Conservation (phyloP, 2,113 vertebrate species). For the Cathartes aura region DNA sequence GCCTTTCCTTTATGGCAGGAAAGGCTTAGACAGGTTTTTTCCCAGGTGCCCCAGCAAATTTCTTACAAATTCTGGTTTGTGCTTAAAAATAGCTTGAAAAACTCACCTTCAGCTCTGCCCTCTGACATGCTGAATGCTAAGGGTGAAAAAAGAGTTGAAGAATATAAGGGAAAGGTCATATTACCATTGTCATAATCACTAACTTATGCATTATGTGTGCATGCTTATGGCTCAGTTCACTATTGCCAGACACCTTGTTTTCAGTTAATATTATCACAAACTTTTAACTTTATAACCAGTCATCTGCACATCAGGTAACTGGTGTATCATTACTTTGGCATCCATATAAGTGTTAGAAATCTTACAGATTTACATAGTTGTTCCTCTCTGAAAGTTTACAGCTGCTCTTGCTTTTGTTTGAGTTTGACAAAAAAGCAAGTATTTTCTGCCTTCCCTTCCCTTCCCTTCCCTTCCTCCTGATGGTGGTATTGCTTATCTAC, state of each 20-base stretch:
- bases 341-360: neutral
- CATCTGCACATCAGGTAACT: neutral
- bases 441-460: neutral
- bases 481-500: neutral
- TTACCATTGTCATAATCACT: neutral
- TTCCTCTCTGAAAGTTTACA: neutral
- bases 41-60: neutral
- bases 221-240: neutral
- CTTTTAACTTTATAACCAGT: neutral
- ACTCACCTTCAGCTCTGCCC: neutral
- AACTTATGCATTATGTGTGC: neutral
- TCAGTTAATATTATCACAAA: neutral
- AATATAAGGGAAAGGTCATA: neutral
- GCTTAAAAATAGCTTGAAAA: neutral
- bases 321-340: neutral
- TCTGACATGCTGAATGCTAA: neutral
- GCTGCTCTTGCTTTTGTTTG: neutral
- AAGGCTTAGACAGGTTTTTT: neutral
- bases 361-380: neutral
- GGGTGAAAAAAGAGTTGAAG: neutral
- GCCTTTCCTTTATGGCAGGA: neutral
- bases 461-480: neutral
- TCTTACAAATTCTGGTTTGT: neutral
- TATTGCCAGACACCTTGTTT: neutral
- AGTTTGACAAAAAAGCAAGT: neutral